Conservation (phyloP, 1,140 invertebrate genomes). For the Drosophila busckii region DNA sequence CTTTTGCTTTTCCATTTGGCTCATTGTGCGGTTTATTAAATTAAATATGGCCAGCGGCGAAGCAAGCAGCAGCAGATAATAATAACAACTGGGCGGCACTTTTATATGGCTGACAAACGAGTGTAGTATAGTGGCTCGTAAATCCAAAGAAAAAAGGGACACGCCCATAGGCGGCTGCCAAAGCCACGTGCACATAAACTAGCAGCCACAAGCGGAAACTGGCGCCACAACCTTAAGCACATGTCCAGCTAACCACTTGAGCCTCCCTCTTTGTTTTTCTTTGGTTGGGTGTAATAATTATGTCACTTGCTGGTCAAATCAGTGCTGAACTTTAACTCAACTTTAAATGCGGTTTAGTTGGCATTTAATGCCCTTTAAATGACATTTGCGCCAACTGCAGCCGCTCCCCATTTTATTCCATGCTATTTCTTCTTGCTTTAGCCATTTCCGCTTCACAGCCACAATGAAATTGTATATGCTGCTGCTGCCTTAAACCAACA, state of each 20-base stretch:
- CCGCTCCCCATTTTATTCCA: no score
- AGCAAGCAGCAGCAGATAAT: background rate
- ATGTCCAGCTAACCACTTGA: slow-evolving; percentile 51
- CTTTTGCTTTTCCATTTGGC: background rate
- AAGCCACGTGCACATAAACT: slow-evolving; percentile 52
- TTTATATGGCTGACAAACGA: slow-evolving; percentile 47
- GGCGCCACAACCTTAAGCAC: slow-evolving; percentile 28
- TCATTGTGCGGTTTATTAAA: slow-evolving; percentile 62
- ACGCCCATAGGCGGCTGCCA: slow-evolving; percentile 33
- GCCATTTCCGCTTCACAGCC: background rate
- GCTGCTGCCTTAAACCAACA: slow-evolving; percentile 13
- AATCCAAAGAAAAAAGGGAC: no score
- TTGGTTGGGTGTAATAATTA: slow-evolving; percentile 67
- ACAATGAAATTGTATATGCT: slow-evolving; percentile 18
- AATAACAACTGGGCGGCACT: slow-evolving; percentile 3
- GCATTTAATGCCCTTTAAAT: slow-evolving; percentile 70
- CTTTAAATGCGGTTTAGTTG: slow-evolving; percentile 64
- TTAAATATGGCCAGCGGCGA: slow-evolving; percentile 35
- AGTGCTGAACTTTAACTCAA: slow-evolving; percentile 71
- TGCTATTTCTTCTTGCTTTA: no score
- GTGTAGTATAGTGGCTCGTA: slow-evolving; percentile 41
- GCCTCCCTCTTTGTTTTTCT: no score
- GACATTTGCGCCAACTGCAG: slow-evolving; percentile 66
- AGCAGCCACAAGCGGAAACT: slow-evolving; percentile 17
- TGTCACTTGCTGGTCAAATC: slow-evolving; percentile 63